A percentile compares a stretch with the other conserved stretches of the same genome.
Evolutionary conservation across 2,888 invertebrate species (phyloP).

Genomic region (Daptonema setosum): DNA sequence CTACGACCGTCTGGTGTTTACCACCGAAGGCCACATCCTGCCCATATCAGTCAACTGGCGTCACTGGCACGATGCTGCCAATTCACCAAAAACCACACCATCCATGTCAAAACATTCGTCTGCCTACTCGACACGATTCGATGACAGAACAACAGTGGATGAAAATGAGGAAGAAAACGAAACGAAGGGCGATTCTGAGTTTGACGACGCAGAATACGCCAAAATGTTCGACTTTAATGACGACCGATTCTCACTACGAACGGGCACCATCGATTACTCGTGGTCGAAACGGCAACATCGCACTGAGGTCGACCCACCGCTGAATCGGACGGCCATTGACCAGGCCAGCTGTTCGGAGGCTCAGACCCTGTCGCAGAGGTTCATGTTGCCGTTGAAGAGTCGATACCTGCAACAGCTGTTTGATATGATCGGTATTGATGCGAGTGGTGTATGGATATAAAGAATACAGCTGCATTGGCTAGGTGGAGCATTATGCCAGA

Average conservation of each 20-base stretch:
- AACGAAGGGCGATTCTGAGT: not conserved
- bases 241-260: not conserved
- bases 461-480: no score
- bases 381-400: constrained; percentile 10
- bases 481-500: no score
- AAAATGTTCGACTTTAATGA: not conserved
- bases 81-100: not conserved
- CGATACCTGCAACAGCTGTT: constrained; percentile 11
- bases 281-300: no score
- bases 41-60: constrained; percentile 28
- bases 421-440: constrained; percentile 10
- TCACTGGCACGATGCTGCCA: not conserved
- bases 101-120: not conserved
- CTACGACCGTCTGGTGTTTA: constrained; percentile 36
- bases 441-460: no score
- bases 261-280: not conserved
- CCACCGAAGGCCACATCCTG: constrained; percentile 41
- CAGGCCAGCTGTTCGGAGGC: not conserved
- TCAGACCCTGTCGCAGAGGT: not conserved
- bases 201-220: not conserved
- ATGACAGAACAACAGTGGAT: not conserved
- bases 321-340: not conserved
- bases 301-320: not conserved
- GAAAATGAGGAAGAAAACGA: no score
- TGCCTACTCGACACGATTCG: no score